phyloP scores from a whole-genome alignment of 1,140 invertebrate species.

The Eubasilissa regina region DNA sequence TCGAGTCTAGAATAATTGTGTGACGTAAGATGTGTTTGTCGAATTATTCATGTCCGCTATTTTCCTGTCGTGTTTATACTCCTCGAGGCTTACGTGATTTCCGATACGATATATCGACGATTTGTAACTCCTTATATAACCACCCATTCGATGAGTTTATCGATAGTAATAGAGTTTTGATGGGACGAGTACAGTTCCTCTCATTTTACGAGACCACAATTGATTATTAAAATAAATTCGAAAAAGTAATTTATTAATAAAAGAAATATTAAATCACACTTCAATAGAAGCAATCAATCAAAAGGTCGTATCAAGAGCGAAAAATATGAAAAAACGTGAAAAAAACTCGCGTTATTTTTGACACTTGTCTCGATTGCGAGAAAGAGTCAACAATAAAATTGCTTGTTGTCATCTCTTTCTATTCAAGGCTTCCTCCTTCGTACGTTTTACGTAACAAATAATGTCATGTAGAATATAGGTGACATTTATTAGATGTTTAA shows the following conservation, averaged over 20 bases:
- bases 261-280: background rate
- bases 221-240: conserved; percentile 1
- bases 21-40: conserved; percentile 15
- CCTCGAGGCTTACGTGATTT: conserved; percentile 23
- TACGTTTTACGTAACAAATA: too few relatives aligned
- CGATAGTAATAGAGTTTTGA: background rate
- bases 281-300: conserved; percentile 31
- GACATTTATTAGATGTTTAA: too few relatives aligned
- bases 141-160: too few relatives aligned
- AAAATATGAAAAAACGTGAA: too few relatives aligned
- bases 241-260: conserved; percentile 21
- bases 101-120: conserved; percentile 10
- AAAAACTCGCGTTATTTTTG: too few relatives aligned
- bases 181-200: background rate
- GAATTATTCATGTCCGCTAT: background rate
- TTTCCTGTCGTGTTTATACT: background rate
- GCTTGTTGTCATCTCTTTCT: too few relatives aligned
- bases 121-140: too few relatives aligned
- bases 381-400: too few relatives aligned
- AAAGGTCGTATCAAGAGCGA: too few relatives aligned
- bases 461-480: too few relatives aligned
- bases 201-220: conserved; percentile 16
- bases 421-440: too few relatives aligned
- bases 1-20: conserved; percentile 1
- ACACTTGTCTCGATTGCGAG: too few relatives aligned